phyloP scores from a whole-genome alignment of 2,888 invertebrate species.

The Drosophila barbarae region DNA sequence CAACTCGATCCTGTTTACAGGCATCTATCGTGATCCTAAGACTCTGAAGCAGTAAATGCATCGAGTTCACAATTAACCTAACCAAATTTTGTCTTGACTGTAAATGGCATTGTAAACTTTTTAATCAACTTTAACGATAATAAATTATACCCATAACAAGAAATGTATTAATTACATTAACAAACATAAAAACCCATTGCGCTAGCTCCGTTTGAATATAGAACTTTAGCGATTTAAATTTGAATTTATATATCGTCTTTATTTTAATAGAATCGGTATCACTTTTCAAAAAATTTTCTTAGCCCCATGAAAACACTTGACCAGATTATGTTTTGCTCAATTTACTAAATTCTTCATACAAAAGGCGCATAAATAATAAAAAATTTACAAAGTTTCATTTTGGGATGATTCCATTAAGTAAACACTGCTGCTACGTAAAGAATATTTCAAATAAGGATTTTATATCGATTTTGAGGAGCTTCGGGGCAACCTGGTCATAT shows the following conservation, averaged over 20 bases:
- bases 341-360: constrained; percentile 49
- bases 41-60: constrained; percentile 47
- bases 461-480: constrained; percentile 55
- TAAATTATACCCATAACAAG: constrained; percentile 54
- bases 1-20: constrained; percentile 78
- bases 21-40: constrained; percentile 79
- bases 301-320: neutral
- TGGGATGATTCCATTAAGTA: constrained; percentile 56
- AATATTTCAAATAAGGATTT: constrained; percentile 45
- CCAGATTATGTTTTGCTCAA: constrained; percentile 29
- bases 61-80: constrained; percentile 18
- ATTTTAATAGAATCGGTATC: no score
- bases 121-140: constrained; percentile 42
- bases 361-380: constrained; percentile 48
- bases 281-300: neutral
- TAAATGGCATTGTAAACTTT: constrained; percentile 26
- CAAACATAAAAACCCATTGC: neutral
- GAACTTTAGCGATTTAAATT: no score
- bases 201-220: neutral
- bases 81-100: constrained; percentile 50
- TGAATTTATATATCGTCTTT: no score
- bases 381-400: constrained; percentile 45
- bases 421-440: constrained; percentile 62
- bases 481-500: constrained; percentile 49
- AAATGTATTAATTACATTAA: neutral